A percentile compares a stretch with the other conserved stretches of the same genome.
Conservation (phyloP, 2,797 vertebrate species). For the Miichthys miiuy region DNA sequence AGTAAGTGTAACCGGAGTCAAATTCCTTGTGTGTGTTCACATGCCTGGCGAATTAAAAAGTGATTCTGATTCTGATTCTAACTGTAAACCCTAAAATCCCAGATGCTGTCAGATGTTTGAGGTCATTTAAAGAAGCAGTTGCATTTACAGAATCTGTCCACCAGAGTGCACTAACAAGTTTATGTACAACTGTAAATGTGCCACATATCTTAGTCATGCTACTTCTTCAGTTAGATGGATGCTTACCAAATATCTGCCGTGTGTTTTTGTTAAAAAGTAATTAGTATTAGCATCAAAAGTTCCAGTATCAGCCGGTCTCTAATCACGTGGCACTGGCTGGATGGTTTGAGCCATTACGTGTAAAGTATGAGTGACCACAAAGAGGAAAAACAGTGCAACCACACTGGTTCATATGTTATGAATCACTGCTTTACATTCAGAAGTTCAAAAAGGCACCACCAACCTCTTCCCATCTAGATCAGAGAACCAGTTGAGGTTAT, state of each 20-base stretch:
- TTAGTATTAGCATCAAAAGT: not conserved
- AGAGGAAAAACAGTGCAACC: not conserved
- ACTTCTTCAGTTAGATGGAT: no score
- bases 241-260: no score
- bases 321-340: not conserved
- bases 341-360: not conserved
- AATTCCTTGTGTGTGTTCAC: no score
- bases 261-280: no score
- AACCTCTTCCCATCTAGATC: slow-evolving; percentile 94
- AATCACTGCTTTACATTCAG: not conserved
- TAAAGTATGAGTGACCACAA: not conserved
- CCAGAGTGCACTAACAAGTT: not conserved
- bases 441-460: slow-evolving; percentile 35
- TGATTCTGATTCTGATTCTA: no score
- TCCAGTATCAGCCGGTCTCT: not conserved
- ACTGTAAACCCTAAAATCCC: not conserved
- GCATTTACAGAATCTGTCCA: not conserved
- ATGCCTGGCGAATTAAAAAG: no score
- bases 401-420: not conserved
- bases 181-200: not conserved
- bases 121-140: not conserved
- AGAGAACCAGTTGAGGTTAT: slow-evolving; percentile 96
- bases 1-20: no score
- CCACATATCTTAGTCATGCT: not conserved
- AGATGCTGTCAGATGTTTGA: not conserved